phyloP scores from a whole-genome alignment of 1,140 invertebrate genomes.

The Euura saliciscinereae region DNA sequence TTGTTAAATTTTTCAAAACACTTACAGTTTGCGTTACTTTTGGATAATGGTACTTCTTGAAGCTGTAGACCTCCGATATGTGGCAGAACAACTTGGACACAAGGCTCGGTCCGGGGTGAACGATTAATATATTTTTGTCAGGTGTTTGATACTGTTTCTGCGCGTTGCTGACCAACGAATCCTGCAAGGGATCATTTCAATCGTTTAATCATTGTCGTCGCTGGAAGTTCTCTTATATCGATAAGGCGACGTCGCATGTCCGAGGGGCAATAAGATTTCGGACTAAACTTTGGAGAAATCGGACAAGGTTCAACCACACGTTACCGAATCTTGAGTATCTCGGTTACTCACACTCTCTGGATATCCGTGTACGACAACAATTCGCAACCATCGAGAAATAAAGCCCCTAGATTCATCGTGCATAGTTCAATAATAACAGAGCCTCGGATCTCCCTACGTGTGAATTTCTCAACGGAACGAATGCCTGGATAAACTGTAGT shows the following conservation, averaged over 20 bases:
- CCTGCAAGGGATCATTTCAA: slow-evolving; percentile 54
- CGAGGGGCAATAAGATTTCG: no score
- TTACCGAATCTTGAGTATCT: no score
- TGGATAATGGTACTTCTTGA: slow-evolving; percentile 67
- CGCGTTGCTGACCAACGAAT: slow-evolving; percentile 64
- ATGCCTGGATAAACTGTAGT: no score
- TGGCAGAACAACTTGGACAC: slow-evolving; percentile 68
- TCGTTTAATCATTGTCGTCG: neutral
- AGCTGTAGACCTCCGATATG: slow-evolving; percentile 64
- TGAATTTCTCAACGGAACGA: no score
- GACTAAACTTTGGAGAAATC: no score
- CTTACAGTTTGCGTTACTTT: slow-evolving; percentile 67
- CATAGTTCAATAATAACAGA: slow-evolving; percentile 29
- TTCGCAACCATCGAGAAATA: slow-evolving; percentile 47
- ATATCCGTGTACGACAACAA: slow-evolving; percentile 45
- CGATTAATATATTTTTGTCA: slow-evolving; percentile 70
- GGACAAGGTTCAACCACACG: no score
- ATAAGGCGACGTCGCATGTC: no score
- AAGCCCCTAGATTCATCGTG: slow-evolving; percentile 37
- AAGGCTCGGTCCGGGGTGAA: slow-evolving; percentile 62
- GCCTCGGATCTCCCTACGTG: no score
- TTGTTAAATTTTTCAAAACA: slow-evolving; percentile 21
- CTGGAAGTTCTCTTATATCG: slow-evolving; percentile 16
- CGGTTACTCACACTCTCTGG: slow-evolving; percentile 40
- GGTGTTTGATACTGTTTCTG: slow-evolving; percentile 52